Base-by-base conservation (phyloP, 2,888 invertebrate genomes). In the Pammene fasciana region DNA sequence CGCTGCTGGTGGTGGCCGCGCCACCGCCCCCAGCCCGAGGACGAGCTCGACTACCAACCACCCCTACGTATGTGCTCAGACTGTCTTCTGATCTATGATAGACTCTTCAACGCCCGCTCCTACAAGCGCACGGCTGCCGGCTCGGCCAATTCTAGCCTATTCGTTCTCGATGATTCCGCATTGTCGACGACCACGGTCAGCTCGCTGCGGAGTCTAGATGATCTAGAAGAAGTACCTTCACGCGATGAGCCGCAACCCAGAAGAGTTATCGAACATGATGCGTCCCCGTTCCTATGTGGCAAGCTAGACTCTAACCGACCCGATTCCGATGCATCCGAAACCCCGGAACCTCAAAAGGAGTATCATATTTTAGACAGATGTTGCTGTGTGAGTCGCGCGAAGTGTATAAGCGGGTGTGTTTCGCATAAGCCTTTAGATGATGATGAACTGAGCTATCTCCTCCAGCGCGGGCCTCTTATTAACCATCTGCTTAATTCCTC, bases 101-200 rank as follows among this genome's bases (percentile, higher is more conserved):
- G 87, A 48, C 77, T 84, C 54, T 79, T 86, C 67, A 79, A 81
- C 74, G 74, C 78, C 45, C 73, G 80, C 59, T 6, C 73, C 50
- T 62, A 57, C 64, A 67, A 14, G 59, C 64, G 57, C 14, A 78
- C 10, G 74, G 78, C 13, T 73, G 71, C 74, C 67, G 90, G 92
- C 62, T 90, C 89, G 9, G 93, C 91, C 9, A 90, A 87, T 9
- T 93, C 94, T 10, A 93, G 94, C 71, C 88, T 94, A 11, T 93
- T 94, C 72, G 82, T 94, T 43, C 79, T 94, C 13, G 95, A 94
- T 84, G 95, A 95, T 76, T 94, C 94, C 57, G 93, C 94, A 13
- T 73, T 82, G 65, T 83, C 86, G 13, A 85, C 79, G 73, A 93
- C 93, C 9, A 93, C 93, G 13, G 94, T 94, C 11, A 92, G 93